Percentiles rank a stretch among this genome's conserved stretches.
These are phyloP conservation scores for Melanaphis sacchari DNA, from an alignment of 1,140 invertebrate genomes.

Conservation along the genomic window DNA sequence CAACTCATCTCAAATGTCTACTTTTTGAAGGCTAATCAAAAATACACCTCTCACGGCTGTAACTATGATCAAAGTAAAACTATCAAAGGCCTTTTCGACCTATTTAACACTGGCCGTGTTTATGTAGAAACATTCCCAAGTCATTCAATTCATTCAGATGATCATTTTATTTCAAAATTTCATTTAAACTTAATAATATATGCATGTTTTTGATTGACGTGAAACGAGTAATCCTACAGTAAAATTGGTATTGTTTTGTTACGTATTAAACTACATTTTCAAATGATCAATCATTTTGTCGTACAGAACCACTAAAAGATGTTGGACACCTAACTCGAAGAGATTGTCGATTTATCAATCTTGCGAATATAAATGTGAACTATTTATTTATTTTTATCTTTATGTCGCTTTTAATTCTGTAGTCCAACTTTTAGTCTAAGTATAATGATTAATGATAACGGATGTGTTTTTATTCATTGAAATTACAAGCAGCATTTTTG, in stretches of 20 bases:
- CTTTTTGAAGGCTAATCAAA: neutral
- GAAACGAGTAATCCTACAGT: neutral
- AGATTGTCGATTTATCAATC: neutral
- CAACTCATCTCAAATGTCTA: neutral
- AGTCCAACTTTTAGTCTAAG: neutral
- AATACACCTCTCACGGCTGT: neutral
- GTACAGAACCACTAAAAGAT: neutral
- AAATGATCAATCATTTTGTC: neutral
- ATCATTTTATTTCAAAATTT: neutral
- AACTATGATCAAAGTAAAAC: neutral
- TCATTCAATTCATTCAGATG: neutral
- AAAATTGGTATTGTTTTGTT: neutral
- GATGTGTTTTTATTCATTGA: neutral
- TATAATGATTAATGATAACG: slow-evolving; percentile 26
- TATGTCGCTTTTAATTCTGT: neutral
- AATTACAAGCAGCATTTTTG: neutral
- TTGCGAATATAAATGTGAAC: neutral
- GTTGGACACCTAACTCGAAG: neutral
- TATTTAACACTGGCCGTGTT: neutral
- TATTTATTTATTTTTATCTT: neutral
- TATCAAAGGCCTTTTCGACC: neutral
- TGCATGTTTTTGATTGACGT: neutral
- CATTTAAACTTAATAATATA: neutral
- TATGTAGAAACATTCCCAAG: neutral
- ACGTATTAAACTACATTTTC: neutral